Percentiles rank a stretch among this genome's conserved stretches.
phyloP scores from a whole-genome alignment of 2,113 vertebrate species.

The Dunckerocampus dactyliophorus region DNA sequence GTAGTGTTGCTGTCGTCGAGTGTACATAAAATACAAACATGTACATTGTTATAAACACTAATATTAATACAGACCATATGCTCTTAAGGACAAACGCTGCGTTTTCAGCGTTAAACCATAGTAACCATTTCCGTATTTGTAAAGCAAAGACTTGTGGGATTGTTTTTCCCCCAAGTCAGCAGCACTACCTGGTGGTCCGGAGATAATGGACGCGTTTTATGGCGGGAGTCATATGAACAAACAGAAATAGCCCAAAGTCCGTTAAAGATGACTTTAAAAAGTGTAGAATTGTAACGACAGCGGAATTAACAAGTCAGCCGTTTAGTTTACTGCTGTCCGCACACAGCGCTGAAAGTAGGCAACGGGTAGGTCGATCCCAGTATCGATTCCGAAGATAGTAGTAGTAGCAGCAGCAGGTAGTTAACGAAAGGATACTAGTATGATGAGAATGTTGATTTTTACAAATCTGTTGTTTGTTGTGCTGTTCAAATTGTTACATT shows the following conservation, averaged over 20 bases:
- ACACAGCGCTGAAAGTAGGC: too few relatives aligned
- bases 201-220: not conserved
- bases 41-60: slow-evolving; percentile 1
- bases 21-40: not conserved
- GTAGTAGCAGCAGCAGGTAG: too few relatives aligned
- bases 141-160: slow-evolving; percentile 46
- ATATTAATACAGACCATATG: not conserved
- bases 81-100: not conserved
- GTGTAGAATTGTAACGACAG: too few relatives aligned
- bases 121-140: slow-evolving; percentile 1
- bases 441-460: too few relatives aligned
- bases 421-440: too few relatives aligned
- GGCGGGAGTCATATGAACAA: not conserved
- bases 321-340: too few relatives aligned
- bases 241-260: not conserved
- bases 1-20: not conserved
- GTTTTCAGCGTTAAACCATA: not conserved
- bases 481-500: too few relatives aligned
- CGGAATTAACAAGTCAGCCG: too few relatives aligned
- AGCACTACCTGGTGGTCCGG: not conserved
- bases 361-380: too few relatives aligned
- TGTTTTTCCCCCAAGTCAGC: not conserved
- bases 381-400: too few relatives aligned
- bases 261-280: too few relatives aligned
- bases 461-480: too few relatives aligned